Base-by-base conservation (phyloP, 1,140 invertebrate species). In the Drosophila parvula region DNA sequence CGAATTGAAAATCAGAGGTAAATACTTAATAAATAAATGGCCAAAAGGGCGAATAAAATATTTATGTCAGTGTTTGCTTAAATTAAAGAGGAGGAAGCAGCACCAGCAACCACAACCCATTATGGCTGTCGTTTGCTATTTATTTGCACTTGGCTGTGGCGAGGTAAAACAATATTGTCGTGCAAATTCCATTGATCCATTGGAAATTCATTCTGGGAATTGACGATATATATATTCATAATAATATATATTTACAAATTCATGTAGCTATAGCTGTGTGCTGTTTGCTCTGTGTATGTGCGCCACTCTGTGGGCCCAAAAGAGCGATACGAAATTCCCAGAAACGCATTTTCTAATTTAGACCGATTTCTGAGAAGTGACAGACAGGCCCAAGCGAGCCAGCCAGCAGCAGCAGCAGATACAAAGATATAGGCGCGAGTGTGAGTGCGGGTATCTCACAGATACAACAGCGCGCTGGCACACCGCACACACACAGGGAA, bases 271-370 rank as follows among this genome's bases (percentile, higher is more conserved):
- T 51, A 45, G 16, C 41, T 53, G 55, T 58, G 50, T 11, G 32
- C 36, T 60, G 41, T 70, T n/a, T 79, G 76, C 38, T 71, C 59
- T 76, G 28, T 36, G 41, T 44, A 30, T 30, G 41, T 41, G 10
- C 53, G 22, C 74, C 62, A 71, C 78, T 83, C 70, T 73, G 61
- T 79, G 79, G 71, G 78, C 82, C 82, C 80, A 90, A 90, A 90
- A 90, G 80, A 90, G 78, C 85, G 84, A 90, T 81, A 71, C 62
- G 75, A 88, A 91, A 86, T 91, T 91, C 90, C 90, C 85, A 91
- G 90, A 91, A 91, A 91, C 90, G 84, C 85, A 91, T 91, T 91
- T 89, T 91, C 90, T 91, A 91, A 91, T 91, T 91, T 91, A 91
- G 90, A 90, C 90, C 82, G 80, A 91, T 91, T 91, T 88, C 90